These are phyloP conservation scores for Drosophila rhopaloa DNA, from an alignment of 1,140 invertebrate genomes.

Conservation along the genomic window DNA sequence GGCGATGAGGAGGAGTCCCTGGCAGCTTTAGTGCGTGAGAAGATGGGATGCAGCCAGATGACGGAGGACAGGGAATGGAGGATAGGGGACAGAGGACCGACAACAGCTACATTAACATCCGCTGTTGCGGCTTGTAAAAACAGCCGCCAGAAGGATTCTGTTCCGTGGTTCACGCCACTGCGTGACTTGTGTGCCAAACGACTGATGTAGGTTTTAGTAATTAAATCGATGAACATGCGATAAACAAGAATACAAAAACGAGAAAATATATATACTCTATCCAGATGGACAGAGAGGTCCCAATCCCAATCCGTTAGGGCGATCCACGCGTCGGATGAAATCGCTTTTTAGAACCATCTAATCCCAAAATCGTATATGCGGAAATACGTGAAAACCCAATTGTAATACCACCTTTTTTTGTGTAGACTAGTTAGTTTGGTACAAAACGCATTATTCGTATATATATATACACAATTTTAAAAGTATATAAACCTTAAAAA, in stretches of 20 bases:
- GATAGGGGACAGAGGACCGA: too few relatives aligned
- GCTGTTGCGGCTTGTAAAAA: conserved; percentile 5
- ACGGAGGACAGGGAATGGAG: too few relatives aligned
- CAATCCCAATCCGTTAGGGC: not conserved
- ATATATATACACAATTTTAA: conserved; percentile 24
- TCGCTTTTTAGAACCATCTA: conserved; percentile 35
- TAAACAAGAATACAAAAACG: not conserved
- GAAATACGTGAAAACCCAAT: conserved; percentile 61
- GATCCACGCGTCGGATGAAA: not conserved
- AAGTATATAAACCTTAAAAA: conserved; percentile 15
- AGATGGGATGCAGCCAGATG: not conserved
- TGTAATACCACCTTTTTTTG: conserved; percentile 62
- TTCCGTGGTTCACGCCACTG: conserved; percentile 42
- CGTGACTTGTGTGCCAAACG: conserved; percentile 83
- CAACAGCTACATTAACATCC: conserved; percentile 4
- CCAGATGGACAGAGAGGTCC: conserved; percentile 16
- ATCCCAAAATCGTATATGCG: conserved; percentile 48
- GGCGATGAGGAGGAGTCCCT: not conserved
- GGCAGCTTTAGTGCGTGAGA: not conserved
- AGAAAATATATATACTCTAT: not conserved
- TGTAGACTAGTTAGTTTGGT: conserved; percentile 64
- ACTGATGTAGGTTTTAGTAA: conserved; percentile 84
- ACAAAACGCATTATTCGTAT: conserved; percentile 58
- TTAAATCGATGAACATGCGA: conserved; percentile 61
- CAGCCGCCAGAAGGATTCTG: conserved; percentile 8